Evolutionary conservation across 2,888 invertebrate genomes (phyloP), one percentile per base, ranked within the genome.

Genomic region (Griposia aprilina): DNA sequence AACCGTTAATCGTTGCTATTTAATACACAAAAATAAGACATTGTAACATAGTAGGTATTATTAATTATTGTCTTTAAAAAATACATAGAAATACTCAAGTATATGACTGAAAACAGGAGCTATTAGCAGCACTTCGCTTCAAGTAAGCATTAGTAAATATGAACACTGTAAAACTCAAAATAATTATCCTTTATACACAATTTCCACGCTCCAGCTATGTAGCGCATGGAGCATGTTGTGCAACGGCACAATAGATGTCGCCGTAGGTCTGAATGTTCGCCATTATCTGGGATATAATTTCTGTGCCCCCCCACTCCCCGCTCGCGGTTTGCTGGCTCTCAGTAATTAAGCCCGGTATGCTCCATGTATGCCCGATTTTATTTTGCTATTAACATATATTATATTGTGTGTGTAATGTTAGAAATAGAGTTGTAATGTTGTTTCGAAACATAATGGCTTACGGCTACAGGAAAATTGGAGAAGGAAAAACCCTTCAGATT

Each of bases 271-370:
- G 84, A 90, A 90, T 90, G 90, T 87, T 87, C 73, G 86, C 90
- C 85, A 92, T 92, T 93, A 93, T 92, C 92, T 91, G 85, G 85
- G 90, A 91, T 91, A 93, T 94, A 93, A 94, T 93, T 92, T 90
- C 90, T 87, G 89, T 88, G 82, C 88, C 87, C 90, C 20, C 88
- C 62, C 87, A 87, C 85, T 82, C 88, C 89, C 85, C 76, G 50
- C 83, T 83, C 81, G 84, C 87, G 86, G 90, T 88, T 88, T 87
- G 85, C 87, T 81, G 82, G 85, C 84, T 82, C 72, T 45, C 81
- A 85, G 87, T 90, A 87, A 88, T 89, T 85, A 89, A 85, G 80
- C 84, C 45, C 77, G 71, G 76, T 75, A 87, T 85, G 84, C 78
- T 79, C 75, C 82, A 78, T 76, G 81, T 69, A 76, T 79, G 82